Conservation (phyloP, 2,797 vertebrate genomes). For the Takifugu ocellatus region DNA sequence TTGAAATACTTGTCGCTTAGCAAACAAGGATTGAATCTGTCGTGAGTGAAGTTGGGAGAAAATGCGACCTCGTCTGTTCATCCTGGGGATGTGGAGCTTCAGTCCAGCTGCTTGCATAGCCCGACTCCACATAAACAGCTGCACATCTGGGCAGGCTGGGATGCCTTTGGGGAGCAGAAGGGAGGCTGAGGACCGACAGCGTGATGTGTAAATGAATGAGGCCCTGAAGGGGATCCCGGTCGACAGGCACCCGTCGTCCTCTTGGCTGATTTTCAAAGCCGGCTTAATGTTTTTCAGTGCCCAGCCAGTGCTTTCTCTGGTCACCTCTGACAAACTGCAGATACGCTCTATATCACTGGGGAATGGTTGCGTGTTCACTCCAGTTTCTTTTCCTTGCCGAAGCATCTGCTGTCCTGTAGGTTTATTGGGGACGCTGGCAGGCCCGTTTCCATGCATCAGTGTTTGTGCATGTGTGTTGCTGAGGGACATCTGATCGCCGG, state of each 20-base stretch:
- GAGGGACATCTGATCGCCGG: conserved; percentile 70
- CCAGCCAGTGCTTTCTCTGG: background rate
- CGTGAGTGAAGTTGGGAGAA: background rate
- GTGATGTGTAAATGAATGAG: conserved; percentile 58
- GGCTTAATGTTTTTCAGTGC: conserved; percentile 43
- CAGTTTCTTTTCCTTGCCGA: conserved; percentile 33
- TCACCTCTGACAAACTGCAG: too few species aligned
- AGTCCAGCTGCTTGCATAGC: conserved; percentile 46
- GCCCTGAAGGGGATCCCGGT: conserved; percentile 58
- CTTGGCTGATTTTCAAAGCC: conserved; percentile 47
- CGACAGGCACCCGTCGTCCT: conserved; percentile 57
- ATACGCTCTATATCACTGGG: too few species aligned
- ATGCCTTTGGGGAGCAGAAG: conserved; percentile 50
- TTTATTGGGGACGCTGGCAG: conserved; percentile 33
- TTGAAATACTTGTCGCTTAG: too few species aligned
- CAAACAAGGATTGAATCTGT: conserved; percentile 5
- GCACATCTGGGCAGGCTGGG: conserved; percentile 67
- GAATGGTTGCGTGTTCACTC: too few species aligned
- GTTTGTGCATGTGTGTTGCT: conserved; percentile 54
- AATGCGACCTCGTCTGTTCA: conserved; percentile 39
- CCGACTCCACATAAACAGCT: conserved; percentile 61
- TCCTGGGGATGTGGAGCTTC: conserved; percentile 21
- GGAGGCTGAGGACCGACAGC: conserved; percentile 53
- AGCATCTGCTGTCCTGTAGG: conserved; percentile 44
- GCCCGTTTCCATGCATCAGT: conserved; percentile 17